phyloP scores from a whole-genome alignment of 2,888 invertebrate genomes.

The Troides oblongomaculatus region DNA sequence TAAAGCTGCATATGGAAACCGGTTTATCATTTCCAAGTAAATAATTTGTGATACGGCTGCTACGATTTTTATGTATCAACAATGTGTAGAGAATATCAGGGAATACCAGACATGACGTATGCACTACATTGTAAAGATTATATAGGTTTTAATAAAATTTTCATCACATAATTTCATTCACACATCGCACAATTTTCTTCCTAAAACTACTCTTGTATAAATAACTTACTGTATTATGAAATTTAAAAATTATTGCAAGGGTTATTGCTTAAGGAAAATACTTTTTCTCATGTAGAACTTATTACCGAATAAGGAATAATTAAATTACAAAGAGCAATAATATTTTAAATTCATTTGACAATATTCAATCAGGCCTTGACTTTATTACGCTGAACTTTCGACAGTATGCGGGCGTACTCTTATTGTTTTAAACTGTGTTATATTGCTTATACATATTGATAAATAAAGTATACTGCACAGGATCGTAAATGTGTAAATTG shows the following conservation, averaged over 20 bases:
- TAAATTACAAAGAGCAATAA: not conserved
- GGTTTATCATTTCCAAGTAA: conserved; percentile 23
- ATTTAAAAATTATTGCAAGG: not conserved
- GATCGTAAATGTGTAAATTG: no score
- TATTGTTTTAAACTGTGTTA: not conserved
- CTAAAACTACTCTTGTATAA: not conserved
- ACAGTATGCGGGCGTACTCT: conserved; percentile 6
- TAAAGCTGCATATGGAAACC: conserved; percentile 23
- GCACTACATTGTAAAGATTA: not conserved
- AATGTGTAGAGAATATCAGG: not conserved
- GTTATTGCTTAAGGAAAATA: not conserved
- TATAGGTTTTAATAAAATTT: not conserved
- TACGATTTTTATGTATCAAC: conserved; percentile 9
- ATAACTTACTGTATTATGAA: not conserved
- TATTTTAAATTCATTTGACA: not conserved
- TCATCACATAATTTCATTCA: not conserved
- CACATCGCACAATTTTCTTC: not conserved
- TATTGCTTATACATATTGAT: no score
- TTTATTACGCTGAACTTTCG: conserved; percentile 34
- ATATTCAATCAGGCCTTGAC: conserved; percentile 9
- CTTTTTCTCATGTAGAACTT: not conserved
- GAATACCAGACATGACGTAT: conserved; percentile 18
- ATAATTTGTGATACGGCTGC: conserved; percentile 13
- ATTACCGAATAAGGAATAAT: not conserved
- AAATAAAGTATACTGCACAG: no score